A percentile compares a stretch with the other conserved stretches of the same genome.
phyloP scores from a whole-genome alignment of 2,888 invertebrate species.

The Lymantria dispar region DNA sequence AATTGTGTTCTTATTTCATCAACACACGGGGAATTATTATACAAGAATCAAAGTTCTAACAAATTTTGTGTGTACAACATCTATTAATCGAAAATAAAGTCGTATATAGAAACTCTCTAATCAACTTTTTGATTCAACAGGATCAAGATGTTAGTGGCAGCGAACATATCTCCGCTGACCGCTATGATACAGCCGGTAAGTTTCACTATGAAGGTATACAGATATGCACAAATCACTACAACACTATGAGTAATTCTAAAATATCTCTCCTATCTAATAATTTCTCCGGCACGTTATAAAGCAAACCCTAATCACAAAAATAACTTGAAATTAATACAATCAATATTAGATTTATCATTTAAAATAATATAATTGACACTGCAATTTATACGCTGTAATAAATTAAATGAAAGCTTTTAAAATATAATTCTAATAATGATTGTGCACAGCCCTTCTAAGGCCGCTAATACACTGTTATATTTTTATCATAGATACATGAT shows the following conservation, averaged over 20 bases:
- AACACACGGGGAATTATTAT: too few relatives aligned
- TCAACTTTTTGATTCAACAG: constrained; percentile 26
- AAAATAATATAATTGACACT: too few relatives aligned
- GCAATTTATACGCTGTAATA: too few relatives aligned
- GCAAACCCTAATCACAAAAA: constrained; percentile 10
- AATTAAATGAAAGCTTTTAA: too few relatives aligned
- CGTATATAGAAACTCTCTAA: too few relatives aligned
- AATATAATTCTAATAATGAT: constrained; percentile 4
- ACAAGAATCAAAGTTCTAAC: too few relatives aligned
- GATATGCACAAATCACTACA: constrained; percentile 25
- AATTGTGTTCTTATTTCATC: too few relatives aligned
- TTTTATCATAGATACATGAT: too few relatives aligned
- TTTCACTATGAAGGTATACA: constrained; percentile 4
- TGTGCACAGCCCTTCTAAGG: constrained; percentile 7
- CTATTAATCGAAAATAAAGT: too few relatives aligned
- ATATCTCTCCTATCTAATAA: constrained; percentile 9
- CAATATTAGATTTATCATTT: constrained; percentile 27
- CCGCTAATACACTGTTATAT: too few relatives aligned
- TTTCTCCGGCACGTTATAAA: constrained; percentile 32
- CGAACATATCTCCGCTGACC: constrained; percentile 51
- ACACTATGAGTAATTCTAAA: constrained; percentile 9
- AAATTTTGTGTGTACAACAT: too few relatives aligned
- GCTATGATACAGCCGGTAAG: constrained; percentile 62
- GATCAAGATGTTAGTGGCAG: constrained; percentile 58
- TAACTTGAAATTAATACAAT: constrained; percentile 19